Conservation (phyloP, 2,797 vertebrate species). For the Cirrhinus mrigala region DNA sequence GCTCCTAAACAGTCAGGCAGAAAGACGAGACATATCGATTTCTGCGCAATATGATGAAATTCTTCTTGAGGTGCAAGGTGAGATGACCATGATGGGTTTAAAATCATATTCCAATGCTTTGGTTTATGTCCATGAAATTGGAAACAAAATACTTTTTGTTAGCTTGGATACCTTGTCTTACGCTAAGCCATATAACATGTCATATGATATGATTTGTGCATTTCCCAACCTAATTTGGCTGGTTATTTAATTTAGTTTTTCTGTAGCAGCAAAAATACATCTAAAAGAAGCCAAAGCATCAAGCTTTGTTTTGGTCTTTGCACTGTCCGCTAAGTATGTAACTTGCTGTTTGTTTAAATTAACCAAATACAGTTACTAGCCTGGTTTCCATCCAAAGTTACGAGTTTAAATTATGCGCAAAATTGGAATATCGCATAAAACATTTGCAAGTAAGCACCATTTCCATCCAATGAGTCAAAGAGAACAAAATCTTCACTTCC, state of each 20-base stretch:
- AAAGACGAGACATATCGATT: conserved; percentile 11
- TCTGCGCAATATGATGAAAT: not conserved
- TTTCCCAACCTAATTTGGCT: not conserved
- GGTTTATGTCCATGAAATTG: not conserved
- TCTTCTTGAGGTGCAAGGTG: not conserved
- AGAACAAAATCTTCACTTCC: too few species aligned
- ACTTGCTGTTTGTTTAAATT: not conserved
- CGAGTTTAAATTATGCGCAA: too few species aligned
- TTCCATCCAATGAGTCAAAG: too few species aligned
- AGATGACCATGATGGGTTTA: not conserved
- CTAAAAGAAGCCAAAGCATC: not conserved
- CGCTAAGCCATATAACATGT: not conserved
- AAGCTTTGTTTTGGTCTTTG: not conserved
- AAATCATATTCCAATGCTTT: conserved; percentile 4
- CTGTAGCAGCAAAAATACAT: not conserved
- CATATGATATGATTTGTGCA: not conserved
- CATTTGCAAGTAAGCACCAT: too few species aligned
- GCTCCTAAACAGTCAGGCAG: conserved; percentile 2
- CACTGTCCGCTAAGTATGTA: not conserved
- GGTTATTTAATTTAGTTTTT: not conserved
- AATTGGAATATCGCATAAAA: too few species aligned
- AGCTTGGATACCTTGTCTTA: not conserved
- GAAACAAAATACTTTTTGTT: not conserved
- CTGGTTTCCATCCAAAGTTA: too few species aligned
- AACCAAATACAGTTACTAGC: too few species aligned